Conservation (phyloP, 2,888 invertebrate genomes). For the Rotaria magnacalcarata region DNA sequence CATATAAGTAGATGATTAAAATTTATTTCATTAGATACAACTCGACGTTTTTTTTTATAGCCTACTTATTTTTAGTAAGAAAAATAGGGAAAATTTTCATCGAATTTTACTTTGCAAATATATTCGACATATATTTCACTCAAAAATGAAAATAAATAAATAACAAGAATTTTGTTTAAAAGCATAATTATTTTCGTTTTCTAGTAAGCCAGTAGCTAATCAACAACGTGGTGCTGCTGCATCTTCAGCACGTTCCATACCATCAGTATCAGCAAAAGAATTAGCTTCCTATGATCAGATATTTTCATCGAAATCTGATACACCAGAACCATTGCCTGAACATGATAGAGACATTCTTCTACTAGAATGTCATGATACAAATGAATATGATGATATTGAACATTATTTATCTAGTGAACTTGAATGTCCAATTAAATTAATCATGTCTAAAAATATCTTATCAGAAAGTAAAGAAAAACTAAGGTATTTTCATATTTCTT, state of each 20-base stretch:
- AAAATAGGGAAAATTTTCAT: too few relatives aligned
- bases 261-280: neutral
- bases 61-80: too few relatives aligned
- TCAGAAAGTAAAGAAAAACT: neutral
- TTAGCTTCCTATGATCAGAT: neutral
- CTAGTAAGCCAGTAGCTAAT: neutral
- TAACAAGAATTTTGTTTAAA: too few relatives aligned
- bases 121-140: too few relatives aligned
- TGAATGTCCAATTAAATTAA: conserved; percentile 8
- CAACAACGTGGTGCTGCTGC: neutral
- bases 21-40: too few relatives aligned
- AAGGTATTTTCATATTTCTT: neutral
- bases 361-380: neutral
- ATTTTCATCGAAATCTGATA: neutral
- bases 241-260: neutral
- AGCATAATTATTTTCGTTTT: neutral
- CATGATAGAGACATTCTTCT: neutral
- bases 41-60: too few relatives aligned
- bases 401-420: neutral
- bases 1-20: too few relatives aligned
- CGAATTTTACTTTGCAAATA: too few relatives aligned
- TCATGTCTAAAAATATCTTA: neutral
- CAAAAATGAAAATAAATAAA: too few relatives aligned
- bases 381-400: neutral
- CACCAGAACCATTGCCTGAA: neutral